A percentile compares a stretch with the other conserved stretches of the same genome.
These are phyloP conservation scores for Baronia brevicornis DNA, from an alignment of 2,888 invertebrate species.

Conservation along the genomic window DNA sequence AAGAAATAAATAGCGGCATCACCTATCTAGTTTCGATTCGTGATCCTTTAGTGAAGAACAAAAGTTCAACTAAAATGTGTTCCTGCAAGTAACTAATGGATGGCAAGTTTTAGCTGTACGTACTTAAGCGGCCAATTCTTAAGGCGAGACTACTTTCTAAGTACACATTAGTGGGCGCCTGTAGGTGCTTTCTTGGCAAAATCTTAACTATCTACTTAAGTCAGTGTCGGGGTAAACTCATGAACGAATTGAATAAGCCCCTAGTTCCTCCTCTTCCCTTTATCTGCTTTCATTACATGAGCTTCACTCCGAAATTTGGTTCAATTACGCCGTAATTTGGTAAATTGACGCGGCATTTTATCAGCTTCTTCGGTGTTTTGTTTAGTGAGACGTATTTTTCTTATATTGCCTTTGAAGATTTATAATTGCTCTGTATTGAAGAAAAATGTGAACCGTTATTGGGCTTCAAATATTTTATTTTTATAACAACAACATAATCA, in stretches of 20 bases:
- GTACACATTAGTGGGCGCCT: slow-evolving; percentile 63
- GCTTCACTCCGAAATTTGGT: slow-evolving; percentile 63
- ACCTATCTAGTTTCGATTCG: slow-evolving; percentile 31
- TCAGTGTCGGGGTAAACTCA: slow-evolving; percentile 54
- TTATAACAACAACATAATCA: neutral
- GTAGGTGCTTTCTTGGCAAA: slow-evolving; percentile 53
- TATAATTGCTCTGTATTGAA: neutral
- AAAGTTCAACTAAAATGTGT: slow-evolving; percentile 68
- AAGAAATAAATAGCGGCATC: slow-evolving; percentile 22
- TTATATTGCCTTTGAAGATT: slow-evolving; percentile 16
- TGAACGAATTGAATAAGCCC: slow-evolving; percentile 61
- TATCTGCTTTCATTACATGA: slow-evolving; percentile 66
- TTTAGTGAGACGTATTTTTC: slow-evolving; percentile 28
- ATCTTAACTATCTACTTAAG: slow-evolving; percentile 70
- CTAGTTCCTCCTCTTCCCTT: slow-evolving; percentile 46
- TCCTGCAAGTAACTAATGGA: slow-evolving; percentile 66
- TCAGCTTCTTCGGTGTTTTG: slow-evolving; percentile 53
- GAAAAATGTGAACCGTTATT: neutral
- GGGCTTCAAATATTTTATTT: slow-evolving; percentile 3
- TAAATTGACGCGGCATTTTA: slow-evolving; percentile 63
- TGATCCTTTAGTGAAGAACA: slow-evolving; percentile 45
- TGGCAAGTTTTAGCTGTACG: slow-evolving; percentile 59
- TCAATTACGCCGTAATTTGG: slow-evolving; percentile 66
- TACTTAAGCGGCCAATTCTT: slow-evolving; percentile 67
- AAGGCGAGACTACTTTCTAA: slow-evolving; percentile 63